These are phyloP conservation scores for Oncorhynchus keta DNA, from an alignment of 2,113 vertebrate genomes.

Conservation along the genomic window DNA sequence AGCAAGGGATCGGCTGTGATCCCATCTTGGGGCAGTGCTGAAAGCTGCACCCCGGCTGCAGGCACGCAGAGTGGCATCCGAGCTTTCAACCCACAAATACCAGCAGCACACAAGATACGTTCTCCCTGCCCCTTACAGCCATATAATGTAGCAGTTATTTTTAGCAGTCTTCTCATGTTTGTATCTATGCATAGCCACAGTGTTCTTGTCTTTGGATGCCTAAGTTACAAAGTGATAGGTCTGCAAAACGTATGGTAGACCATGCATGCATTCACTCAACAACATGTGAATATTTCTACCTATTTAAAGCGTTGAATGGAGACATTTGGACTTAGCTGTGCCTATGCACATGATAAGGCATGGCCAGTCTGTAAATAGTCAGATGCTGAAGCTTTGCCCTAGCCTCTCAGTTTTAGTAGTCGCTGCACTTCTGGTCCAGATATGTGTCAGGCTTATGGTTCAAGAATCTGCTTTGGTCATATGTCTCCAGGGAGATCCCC, in stretches of 20 bases:
- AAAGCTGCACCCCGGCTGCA: conserved; percentile 29
- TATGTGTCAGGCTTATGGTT: too few species aligned
- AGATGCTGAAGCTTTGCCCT: background rate
- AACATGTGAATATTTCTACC: background rate
- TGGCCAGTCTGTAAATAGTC: background rate
- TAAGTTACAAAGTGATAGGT: background rate
- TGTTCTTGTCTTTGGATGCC: background rate
- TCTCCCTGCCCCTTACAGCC: background rate
- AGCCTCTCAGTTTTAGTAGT: background rate
- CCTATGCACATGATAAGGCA: background rate
- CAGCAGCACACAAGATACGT: background rate
- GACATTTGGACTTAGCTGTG: background rate
- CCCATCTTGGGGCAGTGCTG: conserved; percentile 62
- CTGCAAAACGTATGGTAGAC: background rate
- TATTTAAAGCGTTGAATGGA: background rate
- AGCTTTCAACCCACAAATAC: background rate
- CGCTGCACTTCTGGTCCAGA: background rate
- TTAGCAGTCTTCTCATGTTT: conserved; percentile 5
- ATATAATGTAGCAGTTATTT: background rate
- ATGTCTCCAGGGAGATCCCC: too few species aligned
- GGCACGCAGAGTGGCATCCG: conserved; percentile 17
- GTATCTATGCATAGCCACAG: background rate
- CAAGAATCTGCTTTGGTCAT: too few species aligned
- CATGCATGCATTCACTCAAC: background rate
- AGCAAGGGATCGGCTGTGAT: conserved; percentile 60